Evolutionary conservation across 92 coral and sea anemone genomes (phyloP).

Genomic region (Zoanthus gigantus): DNA sequence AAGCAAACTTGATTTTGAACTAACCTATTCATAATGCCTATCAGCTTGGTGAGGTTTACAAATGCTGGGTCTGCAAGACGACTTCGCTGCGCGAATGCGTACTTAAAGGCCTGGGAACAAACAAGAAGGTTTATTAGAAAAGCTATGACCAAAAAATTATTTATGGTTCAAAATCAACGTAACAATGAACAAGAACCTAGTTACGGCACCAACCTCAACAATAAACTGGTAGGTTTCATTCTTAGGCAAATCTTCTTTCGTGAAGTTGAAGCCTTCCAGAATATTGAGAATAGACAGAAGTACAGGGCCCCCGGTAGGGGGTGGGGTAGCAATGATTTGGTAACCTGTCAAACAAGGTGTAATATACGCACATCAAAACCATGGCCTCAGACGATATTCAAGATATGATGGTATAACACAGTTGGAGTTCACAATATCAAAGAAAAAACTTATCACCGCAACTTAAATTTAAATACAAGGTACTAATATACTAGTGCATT

Average conservation of each 20-base stretch:
- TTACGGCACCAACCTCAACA: slow-evolving; percentile 70
- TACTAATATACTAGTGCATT: too few species aligned
- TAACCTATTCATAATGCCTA: slow-evolving; percentile 80
- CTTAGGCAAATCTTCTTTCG: slow-evolving; percentile 70
- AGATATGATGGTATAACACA: too few species aligned
- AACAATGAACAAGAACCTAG: background rate
- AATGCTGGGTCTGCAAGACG: slow-evolving; percentile 81
- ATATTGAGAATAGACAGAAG: slow-evolving; percentile 88
- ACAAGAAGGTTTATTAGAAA: background rate
- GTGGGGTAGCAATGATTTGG: slow-evolving; percentile 83
- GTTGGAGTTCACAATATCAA: too few species aligned
- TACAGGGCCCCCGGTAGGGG: slow-evolving; percentile 86
- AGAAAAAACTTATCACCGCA: too few species aligned
- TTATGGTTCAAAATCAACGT: too few species aligned
- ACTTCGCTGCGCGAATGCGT: slow-evolving; percentile 90
- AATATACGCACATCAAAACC: background rate
- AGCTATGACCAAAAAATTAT: too few species aligned
- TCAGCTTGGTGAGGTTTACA: slow-evolving; percentile 53
- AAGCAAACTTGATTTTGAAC: background rate
- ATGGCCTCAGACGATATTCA: background rate
- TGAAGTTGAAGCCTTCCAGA: slow-evolving; percentile 85
- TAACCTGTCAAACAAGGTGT: slow-evolving; percentile 60
- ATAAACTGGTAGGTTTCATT: slow-evolving; percentile 82
- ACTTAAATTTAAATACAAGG: too few species aligned
- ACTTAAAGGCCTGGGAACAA: slow-evolving; percentile 82